Base-by-base conservation (phyloP, 2,888 invertebrate species). In the Tridacna gigas region DNA sequence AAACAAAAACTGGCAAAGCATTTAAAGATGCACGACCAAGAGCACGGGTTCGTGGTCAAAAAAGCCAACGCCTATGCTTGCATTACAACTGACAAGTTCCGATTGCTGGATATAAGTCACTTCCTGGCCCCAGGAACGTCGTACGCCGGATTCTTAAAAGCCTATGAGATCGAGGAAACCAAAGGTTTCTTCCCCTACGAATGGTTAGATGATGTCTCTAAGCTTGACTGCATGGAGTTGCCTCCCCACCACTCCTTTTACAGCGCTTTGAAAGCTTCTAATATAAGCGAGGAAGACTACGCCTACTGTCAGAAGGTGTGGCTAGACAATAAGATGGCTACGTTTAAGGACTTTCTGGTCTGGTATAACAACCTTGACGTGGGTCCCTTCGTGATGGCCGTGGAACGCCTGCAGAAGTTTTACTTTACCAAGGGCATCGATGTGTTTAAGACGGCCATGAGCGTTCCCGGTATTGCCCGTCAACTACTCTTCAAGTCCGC, bases 311-410 rank as follows among this genome's bases (percentile, higher is more conserved):
- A 76, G 48, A 61, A 76, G 25, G 74, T 89, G 13, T 89, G 89
- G 88, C 73, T 48, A 9, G 66, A 84, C n/a, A 48, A 82, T 20
- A 25, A 76, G 26, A 90, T 90, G 89, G 65, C 48, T 0, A 84
- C 79, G 0, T 80, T 88, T 47, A n/a, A 65, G 28, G 88, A 90
- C 69, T 89, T 88, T 56, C 79, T 90, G 2, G 75, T 74, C 1
- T 89, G 88, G 85, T 88, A 89, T 56, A 89, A 88, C 66, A 84
- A 86, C 63, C 66, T 79, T 45, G 88, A 85, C 37, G 82, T 87
- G 13, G 51, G 48, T 20, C 82, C 87, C 15, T 87, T 89, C 79
- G 80, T n/a, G n/a, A n/a, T n/a, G n/a, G n/a, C n/a, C n/a, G n/a
- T n/a, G n/a, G n/a, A n/a, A n/a, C n/a, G n/a, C n/a, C 77, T 86